Evolutionary conservation across 2,888 invertebrate genomes (phyloP), one percentile per base, ranked within the genome.

Genomic region (Erebia palarica): DNA sequence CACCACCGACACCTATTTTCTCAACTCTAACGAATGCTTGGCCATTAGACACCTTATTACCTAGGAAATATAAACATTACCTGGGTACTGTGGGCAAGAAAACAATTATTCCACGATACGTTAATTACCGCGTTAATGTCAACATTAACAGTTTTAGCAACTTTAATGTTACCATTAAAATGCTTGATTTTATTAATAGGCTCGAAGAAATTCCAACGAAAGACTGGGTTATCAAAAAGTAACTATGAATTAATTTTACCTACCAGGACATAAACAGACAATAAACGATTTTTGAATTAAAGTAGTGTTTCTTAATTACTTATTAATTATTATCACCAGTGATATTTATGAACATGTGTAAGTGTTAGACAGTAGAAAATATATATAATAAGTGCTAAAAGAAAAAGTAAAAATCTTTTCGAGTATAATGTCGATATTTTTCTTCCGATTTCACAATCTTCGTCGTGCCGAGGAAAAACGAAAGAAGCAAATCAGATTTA

Each of bases 391-490:
- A 21, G 36, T 61, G 36, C 9, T n/a, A 18, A 44, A 49, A 44
- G n/a, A 55, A 21, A 61, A 51, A 14, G 55, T 55, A 10, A 16
- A 36, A n/a, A 63, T 21, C 42, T 36, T 36, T 7, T 36, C 36
- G 14, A 51, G 11, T 94, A 96, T 95, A 94, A 97, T 97, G 97
- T 97, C 97, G 95, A 96, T 98, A 95, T 98, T 97, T 95, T 98
- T 98, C 96, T 98, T 98, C 94, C 97, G 98, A 82, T 96, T 97
- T 89, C 98, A 97, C 95, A 97, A 97, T 94, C 95, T 97, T 87
- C 97, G 96, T 90, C 96, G 97, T 77, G 96, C 96, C 88, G 96
- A 96, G 93, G 97, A 97, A 90, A 88, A 84, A 65, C 84, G 87
- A 75, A 86, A 82, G 81, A 87, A 84, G 80, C 75, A 78, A 75